phyloP scores from a whole-genome alignment of 2,888 invertebrate genomes.

The Hemistola chrysoprasaria region DNA sequence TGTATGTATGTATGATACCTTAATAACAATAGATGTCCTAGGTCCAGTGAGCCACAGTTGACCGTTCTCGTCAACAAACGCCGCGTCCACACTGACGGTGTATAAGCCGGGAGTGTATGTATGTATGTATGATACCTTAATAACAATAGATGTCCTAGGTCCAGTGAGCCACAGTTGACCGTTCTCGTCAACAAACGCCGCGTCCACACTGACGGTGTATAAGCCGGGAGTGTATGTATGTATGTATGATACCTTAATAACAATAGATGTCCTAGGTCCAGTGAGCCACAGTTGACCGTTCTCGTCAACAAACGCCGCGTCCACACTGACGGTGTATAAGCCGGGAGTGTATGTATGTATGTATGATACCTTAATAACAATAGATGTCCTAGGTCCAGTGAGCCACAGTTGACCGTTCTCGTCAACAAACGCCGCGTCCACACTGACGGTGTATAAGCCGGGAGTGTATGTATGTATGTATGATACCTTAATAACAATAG shows the following conservation, averaged over 20 bases:
- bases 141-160: conserved; percentile 88
- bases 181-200: conserved; percentile 91
- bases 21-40: conserved; percentile 87
- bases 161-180: conserved; percentile 96
- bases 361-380: conserved; percentile 90
- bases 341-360: too few relatives aligned
- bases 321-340: conserved; percentile 86
- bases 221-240: conserved; percentile 69
- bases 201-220: conserved; percentile 88
- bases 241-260: conserved; percentile 90
- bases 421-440: conserved; percentile 94
- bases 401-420: conserved; percentile 93
- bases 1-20: conserved; percentile 72
- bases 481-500: conserved; percentile 89
- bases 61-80: conserved; percentile 91
- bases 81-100: conserved; percentile 90
- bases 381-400: conserved; percentile 91
- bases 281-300: conserved; percentile 94
- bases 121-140: too few relatives aligned
- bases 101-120: conserved; percentile 70
- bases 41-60: conserved; percentile 96
- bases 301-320: conserved; percentile 93
- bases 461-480: too few relatives aligned
- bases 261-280: conserved; percentile 89
- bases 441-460: conserved; percentile 84